Conservation (phyloP, 2,888 invertebrate species). For the Scrobipalpa atriplicella region DNA sequence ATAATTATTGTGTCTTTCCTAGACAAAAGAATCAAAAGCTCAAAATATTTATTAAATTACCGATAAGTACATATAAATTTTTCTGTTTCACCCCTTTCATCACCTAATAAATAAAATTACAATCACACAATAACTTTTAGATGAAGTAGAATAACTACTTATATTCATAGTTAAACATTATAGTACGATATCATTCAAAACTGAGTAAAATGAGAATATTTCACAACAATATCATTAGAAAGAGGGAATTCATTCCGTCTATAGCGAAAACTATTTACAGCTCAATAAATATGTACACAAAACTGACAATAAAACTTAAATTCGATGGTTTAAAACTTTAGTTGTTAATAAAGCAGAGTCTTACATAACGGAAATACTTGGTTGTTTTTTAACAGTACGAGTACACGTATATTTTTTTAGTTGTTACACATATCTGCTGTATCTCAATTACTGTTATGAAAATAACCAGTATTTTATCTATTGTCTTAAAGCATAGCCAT, state of each 20-base stretch:
- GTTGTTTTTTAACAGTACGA: neutral
- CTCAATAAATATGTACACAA: slow-evolving; percentile 33
- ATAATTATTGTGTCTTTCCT: neutral
- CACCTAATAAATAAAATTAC: neutral
- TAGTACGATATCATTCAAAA: neutral
- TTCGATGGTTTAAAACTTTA: slow-evolving; percentile 31
- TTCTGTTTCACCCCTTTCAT: slow-evolving; percentile 1
- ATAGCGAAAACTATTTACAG: slow-evolving; percentile 26
- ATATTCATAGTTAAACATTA: slow-evolving; percentile 4
- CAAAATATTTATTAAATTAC: neutral
- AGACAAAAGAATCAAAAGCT: neutral
- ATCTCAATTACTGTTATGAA: neutral
- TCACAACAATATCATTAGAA: slow-evolving; percentile 29
- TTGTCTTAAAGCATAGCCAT: slow-evolving; percentile 34
- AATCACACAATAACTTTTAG: neutral
- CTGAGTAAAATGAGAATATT: slow-evolving; percentile 19
- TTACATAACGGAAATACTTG: neutral
- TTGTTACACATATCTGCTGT: too few relatives aligned
- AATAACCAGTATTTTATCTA: slow-evolving; percentile 17
- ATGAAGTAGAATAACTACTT: slow-evolving; percentile 14
- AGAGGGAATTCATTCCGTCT: slow-evolving; percentile 16
- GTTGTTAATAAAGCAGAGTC: neutral
- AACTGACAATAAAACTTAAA: slow-evolving; percentile 30
- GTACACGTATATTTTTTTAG: too few relatives aligned
- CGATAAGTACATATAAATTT: slow-evolving; percentile 1